A percentile compares a stretch with the other conserved stretches of the same genome.
Conservation (phyloP, 2,113 vertebrate species). For the rat (Rattus norvegicus) region GRCr8 NC_086037.1:60631501-60632000, state of each 20-base stretch:
- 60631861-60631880: background rate
- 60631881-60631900: background rate
- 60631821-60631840: background rate
- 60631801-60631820: background rate
- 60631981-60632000: too few relatives aligned
- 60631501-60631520: background rate
- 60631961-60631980: too few relatives aligned
- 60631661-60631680: background rate
- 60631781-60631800: background rate
- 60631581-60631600: background rate
- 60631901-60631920: background rate
- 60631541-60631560: fast-evolving
- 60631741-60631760: fast-evolving
- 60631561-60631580: fast-evolving
- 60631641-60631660: background rate
- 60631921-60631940: background rate
- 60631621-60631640: background rate
- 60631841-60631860: background rate
- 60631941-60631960: too few relatives aligned
- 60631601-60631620: background rate
- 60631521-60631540: background rate
- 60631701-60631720: background rate
- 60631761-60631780: background rate
- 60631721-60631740: fast-evolving
- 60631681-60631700: background rate